Conservation (phyloP, 1,140 invertebrate species). For the Drosophila pseudoananassae region DNA sequence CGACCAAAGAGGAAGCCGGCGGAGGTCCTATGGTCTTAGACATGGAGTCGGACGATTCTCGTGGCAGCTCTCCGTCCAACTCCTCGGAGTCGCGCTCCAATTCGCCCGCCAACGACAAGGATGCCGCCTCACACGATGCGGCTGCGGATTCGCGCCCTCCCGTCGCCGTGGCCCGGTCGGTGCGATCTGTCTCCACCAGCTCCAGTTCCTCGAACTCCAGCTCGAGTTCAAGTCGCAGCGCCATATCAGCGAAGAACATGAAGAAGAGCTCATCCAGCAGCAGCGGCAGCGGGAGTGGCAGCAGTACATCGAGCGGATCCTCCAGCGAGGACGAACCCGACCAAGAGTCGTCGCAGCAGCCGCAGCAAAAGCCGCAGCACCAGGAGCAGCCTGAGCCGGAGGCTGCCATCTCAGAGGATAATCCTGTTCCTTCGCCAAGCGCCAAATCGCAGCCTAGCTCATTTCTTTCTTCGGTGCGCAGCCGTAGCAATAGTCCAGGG, state of each 20-base stretch:
- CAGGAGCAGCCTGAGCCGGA: background rate
- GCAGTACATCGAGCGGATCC: conserved; percentile 60
- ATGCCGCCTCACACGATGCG: conserved; percentile 2
- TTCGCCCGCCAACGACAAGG: conserved; percentile 42
- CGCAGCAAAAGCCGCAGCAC: background rate
- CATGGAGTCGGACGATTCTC: conserved; percentile 76
- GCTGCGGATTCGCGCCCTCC: background rate
- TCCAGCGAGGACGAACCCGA: conserved; percentile 56
- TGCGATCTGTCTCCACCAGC: conserved; percentile 40
- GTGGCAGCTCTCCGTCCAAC: conserved; percentile 52
- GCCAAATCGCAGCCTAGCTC: conserved; percentile 51
- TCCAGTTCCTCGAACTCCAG: conserved; percentile 73
- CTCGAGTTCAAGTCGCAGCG: conserved; percentile 63
- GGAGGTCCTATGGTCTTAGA: conserved; percentile 51
- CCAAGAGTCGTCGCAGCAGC: conserved; percentile 4
- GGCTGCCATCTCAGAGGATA: background rate
- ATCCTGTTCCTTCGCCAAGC: conserved; percentile 20
- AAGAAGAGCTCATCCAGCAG: conserved; percentile 73
- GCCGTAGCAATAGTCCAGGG: conserved; percentile 50
- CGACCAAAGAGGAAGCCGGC: conserved; percentile 13
- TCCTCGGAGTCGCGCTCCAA: conserved; percentile 63
- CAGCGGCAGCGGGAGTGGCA: conserved; percentile 55
- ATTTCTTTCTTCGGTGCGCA: conserved; percentile 39
- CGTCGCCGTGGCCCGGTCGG: conserved; percentile 20
- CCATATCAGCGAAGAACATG: conserved; percentile 38